Conservation (phyloP, 2,113 vertebrate species). For the Channa maculata region DNA sequence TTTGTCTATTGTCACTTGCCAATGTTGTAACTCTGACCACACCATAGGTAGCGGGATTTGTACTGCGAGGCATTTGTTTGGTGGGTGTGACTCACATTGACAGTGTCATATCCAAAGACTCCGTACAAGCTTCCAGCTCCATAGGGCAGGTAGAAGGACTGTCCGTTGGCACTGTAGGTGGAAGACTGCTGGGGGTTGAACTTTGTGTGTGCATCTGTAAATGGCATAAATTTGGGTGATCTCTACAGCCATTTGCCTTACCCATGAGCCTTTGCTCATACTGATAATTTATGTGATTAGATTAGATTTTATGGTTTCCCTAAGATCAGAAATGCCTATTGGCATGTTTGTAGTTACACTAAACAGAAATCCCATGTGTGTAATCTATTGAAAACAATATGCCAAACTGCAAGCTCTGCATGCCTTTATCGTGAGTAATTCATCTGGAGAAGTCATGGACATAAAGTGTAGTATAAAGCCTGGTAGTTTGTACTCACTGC, state of each 20-base stretch:
- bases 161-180: conserved; percentile 43
- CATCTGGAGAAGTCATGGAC: conserved; percentile 7
- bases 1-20: neutral
- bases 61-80: neutral
- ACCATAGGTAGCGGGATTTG: neutral
- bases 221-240: conserved; percentile 27
- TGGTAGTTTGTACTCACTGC: conserved; percentile 63
- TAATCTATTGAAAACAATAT: conserved; percentile 26
- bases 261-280: conserved; percentile 1
- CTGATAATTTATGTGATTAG: conserved; percentile 10
- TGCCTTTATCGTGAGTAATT: conserved; percentile 10
- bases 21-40: neutral
- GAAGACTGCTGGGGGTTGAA: conserved; percentile 77
- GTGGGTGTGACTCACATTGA: conserved; percentile 60
- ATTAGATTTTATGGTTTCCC: neutral
- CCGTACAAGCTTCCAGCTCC: conserved; percentile 67
- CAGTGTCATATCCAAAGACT: conserved; percentile 76
- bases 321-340: conserved; percentile 4
- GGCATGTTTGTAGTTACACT: conserved; percentile 8
- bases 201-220: conserved; percentile 60
- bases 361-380: conserved; percentile 8
- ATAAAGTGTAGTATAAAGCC: neutral
- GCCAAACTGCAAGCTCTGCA: conserved; percentile 9
- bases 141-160: conserved; percentile 72
- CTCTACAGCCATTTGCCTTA: conserved; percentile 1